Percentiles rank a stretch among this genome's conserved stretches.
These are phyloP conservation scores for Philopotamus ludificatus DNA, from an alignment of 1,140 invertebrate species.

Conservation along the genomic window DNA sequence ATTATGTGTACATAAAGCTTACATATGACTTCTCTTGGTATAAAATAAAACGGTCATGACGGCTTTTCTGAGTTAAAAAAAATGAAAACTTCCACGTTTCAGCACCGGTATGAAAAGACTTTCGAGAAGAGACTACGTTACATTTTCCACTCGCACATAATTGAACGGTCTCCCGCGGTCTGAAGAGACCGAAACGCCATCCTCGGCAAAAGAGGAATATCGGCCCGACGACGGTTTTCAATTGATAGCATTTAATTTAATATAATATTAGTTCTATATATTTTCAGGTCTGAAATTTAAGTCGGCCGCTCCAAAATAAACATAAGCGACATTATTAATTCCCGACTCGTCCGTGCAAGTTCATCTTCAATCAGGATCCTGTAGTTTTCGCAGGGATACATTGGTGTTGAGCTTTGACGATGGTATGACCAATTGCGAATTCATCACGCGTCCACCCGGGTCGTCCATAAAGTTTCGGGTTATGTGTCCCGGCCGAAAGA, in stretches of 20 bases:
- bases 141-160: slow-evolving; percentile 22
- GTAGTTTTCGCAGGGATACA: not conserved
- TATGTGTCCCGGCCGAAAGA: slow-evolving; percentile 2
- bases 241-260: not conserved
- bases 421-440: not conserved
- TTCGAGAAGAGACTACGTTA: slow-evolving; percentile 5
- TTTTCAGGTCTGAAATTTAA: not conserved
- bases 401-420: not conserved
- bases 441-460: not conserved
- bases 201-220: not conserved
- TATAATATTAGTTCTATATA: not conserved
- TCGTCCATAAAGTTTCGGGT: not conserved
- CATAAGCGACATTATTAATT: too few species aligned
- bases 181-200: not conserved
- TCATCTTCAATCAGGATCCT: not conserved
- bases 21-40: not conserved
- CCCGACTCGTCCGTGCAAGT: not conserved
- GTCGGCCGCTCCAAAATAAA: too few species aligned
- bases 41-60: not conserved
- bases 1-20: too few species aligned
- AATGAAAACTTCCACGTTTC: slow-evolving; percentile 3
- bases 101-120: slow-evolving; percentile 10
- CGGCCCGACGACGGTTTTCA: not conserved
- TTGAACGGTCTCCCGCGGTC: slow-evolving; percentile 18
- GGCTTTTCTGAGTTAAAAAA: not conserved